Evolutionary conservation across 1,140 invertebrate species (phyloP).

Genomic region (Orchestia grillus): DNA sequence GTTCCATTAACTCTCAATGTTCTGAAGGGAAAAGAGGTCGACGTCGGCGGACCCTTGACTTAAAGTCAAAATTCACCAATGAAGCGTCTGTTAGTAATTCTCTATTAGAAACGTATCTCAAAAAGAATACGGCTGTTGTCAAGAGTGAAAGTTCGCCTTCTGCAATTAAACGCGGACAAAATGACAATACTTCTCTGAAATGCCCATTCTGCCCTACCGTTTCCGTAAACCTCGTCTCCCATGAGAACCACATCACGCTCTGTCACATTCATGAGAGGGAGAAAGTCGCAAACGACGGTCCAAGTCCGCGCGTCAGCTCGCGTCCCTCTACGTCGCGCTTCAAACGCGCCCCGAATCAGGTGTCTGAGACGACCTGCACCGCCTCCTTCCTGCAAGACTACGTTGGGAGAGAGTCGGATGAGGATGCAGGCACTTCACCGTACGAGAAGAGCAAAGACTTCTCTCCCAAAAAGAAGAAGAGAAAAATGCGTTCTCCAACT

Average conservation of each 20-base stretch:
- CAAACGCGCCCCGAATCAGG: neutral
- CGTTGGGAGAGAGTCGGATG: neutral
- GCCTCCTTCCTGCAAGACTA: neutral
- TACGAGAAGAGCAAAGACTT: neutral
- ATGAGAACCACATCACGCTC: conserved; percentile 19
- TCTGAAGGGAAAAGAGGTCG: neutral
- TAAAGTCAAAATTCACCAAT: neutral
- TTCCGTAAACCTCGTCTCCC: neutral
- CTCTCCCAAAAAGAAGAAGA: neutral
- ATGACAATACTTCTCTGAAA: neutral
- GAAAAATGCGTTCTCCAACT: neutral
- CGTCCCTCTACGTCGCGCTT: conserved; percentile 19
- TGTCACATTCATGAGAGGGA: neutral
- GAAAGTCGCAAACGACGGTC: neutral
- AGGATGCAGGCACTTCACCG: neutral
- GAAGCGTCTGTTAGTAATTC: neutral
- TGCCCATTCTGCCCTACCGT: conserved; percentile 30
- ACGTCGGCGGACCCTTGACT: neutral
- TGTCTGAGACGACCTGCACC: neutral
- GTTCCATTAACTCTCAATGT: neutral
- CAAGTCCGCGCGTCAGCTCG: neutral
- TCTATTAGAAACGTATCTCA: neutral
- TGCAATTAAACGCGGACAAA: neutral
- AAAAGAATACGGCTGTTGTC: neutral
- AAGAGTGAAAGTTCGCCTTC: neutral